Evolutionary conservation across 2,888 invertebrate genomes (phyloP).

Genomic region (Mimachlamys varia): DNA sequence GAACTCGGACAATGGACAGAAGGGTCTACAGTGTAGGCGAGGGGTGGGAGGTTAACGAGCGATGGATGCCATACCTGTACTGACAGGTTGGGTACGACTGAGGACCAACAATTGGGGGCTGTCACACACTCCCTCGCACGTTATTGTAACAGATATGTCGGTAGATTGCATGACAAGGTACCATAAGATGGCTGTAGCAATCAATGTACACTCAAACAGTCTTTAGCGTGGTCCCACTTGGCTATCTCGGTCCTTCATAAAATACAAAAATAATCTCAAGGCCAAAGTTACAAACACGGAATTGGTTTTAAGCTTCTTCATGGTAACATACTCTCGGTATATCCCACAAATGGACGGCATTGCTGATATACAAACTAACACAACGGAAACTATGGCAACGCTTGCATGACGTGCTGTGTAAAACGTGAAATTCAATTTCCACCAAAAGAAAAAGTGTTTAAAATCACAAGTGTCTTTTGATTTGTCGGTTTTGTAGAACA

Average conservation of each 20-base stretch:
- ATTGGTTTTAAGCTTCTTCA: slow-evolving; percentile 2
- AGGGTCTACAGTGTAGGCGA: background rate
- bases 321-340: background rate
- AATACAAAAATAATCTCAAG: slow-evolving; percentile 20
- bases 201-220: background rate
- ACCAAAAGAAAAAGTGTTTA: background rate
- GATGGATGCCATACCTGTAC: background rate
- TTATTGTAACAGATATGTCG: background rate
- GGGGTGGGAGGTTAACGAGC: background rate
- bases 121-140: background rate
- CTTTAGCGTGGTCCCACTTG: background rate
- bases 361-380: background rate
- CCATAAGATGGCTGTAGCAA: background rate
- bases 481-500: slow-evolving; percentile 14
- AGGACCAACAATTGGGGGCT: slow-evolving; percentile 26
- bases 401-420: background rate
- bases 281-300: background rate
- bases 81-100: background rate
- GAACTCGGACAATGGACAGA: background rate
- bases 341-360: slow-evolving; percentile 15
- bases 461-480: background rate
- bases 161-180: slow-evolving; percentile 11
- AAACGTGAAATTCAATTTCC: background rate
- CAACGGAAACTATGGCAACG: background rate
- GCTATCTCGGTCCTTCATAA: background rate